Conservation (phyloP, 1,140 invertebrate genomes). For the Oppia nitens region DNA sequence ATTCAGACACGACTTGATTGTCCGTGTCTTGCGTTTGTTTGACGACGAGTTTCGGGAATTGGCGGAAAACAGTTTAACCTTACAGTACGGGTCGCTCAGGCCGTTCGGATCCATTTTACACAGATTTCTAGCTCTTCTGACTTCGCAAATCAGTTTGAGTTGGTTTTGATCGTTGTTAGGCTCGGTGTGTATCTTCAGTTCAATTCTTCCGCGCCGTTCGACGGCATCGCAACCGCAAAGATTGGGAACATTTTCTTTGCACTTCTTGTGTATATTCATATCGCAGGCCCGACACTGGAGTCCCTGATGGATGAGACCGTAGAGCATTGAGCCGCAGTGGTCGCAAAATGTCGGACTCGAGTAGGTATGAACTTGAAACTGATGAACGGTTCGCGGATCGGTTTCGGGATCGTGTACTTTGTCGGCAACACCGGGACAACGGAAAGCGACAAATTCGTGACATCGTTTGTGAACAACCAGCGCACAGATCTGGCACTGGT, state of each 20-base stretch:
- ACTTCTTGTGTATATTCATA: slow-evolving; percentile 98
- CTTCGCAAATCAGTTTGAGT: slow-evolving; percentile 47
- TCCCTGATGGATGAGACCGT: slow-evolving; percentile 65
- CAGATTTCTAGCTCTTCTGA: slow-evolving; percentile 84
- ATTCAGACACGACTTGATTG: slow-evolving; percentile 81
- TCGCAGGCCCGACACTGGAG: slow-evolving; percentile 53
- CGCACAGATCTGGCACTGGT: slow-evolving; percentile 60
- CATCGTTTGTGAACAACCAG: slow-evolving; percentile 91
- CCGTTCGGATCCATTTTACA: slow-evolving; percentile 99
- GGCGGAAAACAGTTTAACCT: slow-evolving; percentile 91
- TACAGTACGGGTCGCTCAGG: slow-evolving; percentile 66
- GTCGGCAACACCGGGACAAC: slow-evolving; percentile 92
- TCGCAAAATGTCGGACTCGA: slow-evolving; percentile 97
- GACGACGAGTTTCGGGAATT: slow-evolving; percentile 45
- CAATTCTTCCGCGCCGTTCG: slow-evolving; percentile 83
- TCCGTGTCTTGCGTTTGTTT: slow-evolving; percentile 93
- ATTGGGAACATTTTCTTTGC: slow-evolving; percentile 93
- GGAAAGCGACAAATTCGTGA: slow-evolving; percentile 98
- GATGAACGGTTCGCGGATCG: slow-evolving; percentile 39
- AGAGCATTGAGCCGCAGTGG: slow-evolving; percentile 93
- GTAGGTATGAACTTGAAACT: slow-evolving; percentile 87
- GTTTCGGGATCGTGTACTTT: background rate
- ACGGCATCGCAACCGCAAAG: slow-evolving; percentile 98
- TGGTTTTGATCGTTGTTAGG: background rate
- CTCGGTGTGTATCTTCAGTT: slow-evolving; percentile 34